phyloP scores from a whole-genome alignment of 1,140 invertebrate genomes.

The Bombus superbus region DNA sequence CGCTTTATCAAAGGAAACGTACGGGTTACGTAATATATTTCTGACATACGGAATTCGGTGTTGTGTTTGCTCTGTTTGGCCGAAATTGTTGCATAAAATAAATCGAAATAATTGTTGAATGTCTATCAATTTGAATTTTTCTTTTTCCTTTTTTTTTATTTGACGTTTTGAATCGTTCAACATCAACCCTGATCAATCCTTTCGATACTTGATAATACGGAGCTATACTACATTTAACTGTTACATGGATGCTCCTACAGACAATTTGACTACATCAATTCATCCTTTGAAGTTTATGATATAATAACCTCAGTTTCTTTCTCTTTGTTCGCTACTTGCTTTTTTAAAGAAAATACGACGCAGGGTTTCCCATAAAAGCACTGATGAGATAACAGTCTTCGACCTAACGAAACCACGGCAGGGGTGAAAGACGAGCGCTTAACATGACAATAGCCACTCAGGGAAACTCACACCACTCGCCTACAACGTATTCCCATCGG shows the following conservation, averaged over 20 bases:
- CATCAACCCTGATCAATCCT: not conserved
- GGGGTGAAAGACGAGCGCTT: conserved; percentile 57
- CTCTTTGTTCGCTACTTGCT: not conserved
- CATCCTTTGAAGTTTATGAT: not conserved
- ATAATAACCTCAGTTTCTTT: conserved; percentile 17
- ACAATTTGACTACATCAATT: not conserved
- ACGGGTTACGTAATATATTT: not conserved
- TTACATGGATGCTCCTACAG: not conserved
- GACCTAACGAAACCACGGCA: conserved; percentile 45
- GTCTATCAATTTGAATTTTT: no score
- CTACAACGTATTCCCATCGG: conserved; percentile 22
- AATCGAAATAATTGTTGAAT: not conserved
- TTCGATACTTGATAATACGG: not conserved
- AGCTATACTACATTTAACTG: not conserved
- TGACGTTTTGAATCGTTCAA: not conserved
- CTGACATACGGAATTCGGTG: not conserved
- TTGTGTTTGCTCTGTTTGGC: no score
- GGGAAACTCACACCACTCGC: conserved; percentile 30
- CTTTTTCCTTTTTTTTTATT: no score
- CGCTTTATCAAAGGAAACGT: not conserved
- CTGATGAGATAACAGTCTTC: conserved; percentile 47
- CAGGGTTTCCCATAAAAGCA: conserved; percentile 40
- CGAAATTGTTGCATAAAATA: not conserved
- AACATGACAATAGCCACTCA: conserved; percentile 74
- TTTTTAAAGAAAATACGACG: conserved; percentile 44